These are phyloP conservation scores for Neomonachus schauinslandi DNA, from an alignment of 2,113 vertebrate genomes.

Conservation along the genomic window DNA sequence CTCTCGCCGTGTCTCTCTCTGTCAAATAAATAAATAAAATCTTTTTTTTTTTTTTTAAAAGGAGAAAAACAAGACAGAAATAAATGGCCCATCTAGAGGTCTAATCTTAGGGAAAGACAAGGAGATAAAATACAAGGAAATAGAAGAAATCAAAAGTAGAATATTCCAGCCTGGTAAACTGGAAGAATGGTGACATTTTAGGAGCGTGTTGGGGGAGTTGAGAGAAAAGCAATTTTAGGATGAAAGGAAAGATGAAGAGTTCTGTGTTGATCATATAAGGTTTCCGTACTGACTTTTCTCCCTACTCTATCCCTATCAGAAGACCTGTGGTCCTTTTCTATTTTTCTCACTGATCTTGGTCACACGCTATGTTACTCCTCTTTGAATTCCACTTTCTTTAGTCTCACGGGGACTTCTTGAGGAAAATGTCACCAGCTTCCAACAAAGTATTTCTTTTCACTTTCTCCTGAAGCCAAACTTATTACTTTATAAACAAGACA, in stretches of 20 bases:
- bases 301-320: neutral
- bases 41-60: neutral
- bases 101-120: neutral
- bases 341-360: constrained; percentile 27
- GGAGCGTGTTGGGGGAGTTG: neutral
- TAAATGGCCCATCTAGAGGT: neutral
- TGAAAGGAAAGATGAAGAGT: neutral
- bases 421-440: constrained; percentile 54
- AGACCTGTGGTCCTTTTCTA: neutral
- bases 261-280: neutral
- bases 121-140: neutral
- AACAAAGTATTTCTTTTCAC: constrained; percentile 17
- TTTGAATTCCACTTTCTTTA: constrained; percentile 50
- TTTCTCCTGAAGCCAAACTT: constrained; percentile 8
- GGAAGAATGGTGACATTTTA: neutral
- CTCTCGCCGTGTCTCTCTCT: neutral
- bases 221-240: constrained; percentile 31
- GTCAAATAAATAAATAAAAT: neutral
- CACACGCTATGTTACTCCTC: neutral
- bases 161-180: neutral
- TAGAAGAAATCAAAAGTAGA: neutral
- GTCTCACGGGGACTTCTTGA: neutral
- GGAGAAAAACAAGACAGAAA: neutral
- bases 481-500: constrained; percentile 10
- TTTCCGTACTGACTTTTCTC: neutral